Base-by-base conservation (phyloP, 1,140 invertebrate species). In the Stenopsyche tienmushanensis region DNA sequence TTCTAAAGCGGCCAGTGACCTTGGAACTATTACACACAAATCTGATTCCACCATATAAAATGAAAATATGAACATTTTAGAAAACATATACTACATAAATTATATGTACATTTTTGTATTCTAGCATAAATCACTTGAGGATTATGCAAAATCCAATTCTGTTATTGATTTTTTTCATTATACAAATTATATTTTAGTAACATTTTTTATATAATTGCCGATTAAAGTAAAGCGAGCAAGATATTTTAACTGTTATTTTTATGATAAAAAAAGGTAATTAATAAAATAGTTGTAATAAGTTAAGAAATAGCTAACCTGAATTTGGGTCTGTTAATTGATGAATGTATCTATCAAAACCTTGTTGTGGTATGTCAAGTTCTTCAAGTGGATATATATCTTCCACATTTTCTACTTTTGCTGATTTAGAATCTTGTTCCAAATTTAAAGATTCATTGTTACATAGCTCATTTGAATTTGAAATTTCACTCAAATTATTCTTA, bases 321-420 rank as follows among this genome's bases (percentile, higher is more conserved):
- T 66, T 59, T 0, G 67, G 67, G 54, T 70, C 55, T 15, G 47
- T 66, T 23, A 70, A 41, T 34, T 70, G 52, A n/a, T 70, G 10
- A 45, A 70, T 70, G 42, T 66, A 66, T 17, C 10, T 29, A 10
- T 70, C 67, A 15, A 70, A 66, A 39, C 59, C 54, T 59, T 63
- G 26, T 23, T 64, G 26, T 13, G 49, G 57, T 29, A 21, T 54
- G 39, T 67, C 64, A 26, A 67, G 62, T 58, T 69, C 67, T 64
- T 62, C 17, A 23, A 62, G 17, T 1, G 45, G 44, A 50, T n/a
- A 39, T 21, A 18, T 34, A 34, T 34, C 13, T 69, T 71, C 52
- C 62, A 71, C 42, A 66, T 59, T 13, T 53, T 53, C 50, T 53
- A 18, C 50, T 24, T 53, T 53, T 21, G 26, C 24, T 2, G n/a